These are phyloP conservation scores for Emydoidea blandingii DNA, from an alignment of 2,797 vertebrate genomes.

Conservation along the genomic window DNA sequence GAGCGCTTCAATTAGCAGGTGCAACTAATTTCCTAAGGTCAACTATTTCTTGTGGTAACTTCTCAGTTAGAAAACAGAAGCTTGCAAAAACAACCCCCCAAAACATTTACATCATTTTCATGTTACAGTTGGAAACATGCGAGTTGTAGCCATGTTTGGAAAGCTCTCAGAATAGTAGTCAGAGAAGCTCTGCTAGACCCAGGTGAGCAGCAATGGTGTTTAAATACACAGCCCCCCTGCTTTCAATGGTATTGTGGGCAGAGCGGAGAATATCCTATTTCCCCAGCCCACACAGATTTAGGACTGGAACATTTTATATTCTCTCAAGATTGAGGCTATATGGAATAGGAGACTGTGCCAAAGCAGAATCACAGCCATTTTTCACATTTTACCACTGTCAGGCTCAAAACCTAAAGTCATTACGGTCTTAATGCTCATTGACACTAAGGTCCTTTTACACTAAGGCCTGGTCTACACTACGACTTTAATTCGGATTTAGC, in stretches of 20 bases:
- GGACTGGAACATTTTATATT: neutral
- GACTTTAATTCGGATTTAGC: no score
- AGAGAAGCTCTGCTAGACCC: neutral
- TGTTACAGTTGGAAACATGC: neutral
- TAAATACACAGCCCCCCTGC: neutral
- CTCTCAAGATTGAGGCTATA: neutral
- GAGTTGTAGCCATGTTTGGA: neutral
- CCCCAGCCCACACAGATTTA: neutral
- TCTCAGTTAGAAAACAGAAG: conserved; percentile 32
- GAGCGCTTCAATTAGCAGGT: conserved; percentile 23
- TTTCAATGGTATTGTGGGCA: neutral
- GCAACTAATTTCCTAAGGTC: neutral
- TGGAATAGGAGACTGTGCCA: neutral
- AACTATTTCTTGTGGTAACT: neutral
- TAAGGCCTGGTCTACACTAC: no score
- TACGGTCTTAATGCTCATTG: conserved; percentile 49
- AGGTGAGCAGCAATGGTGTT: rapidly evolving
- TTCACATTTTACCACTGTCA: conserved; percentile 16
- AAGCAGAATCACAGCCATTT: neutral
- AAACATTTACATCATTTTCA: neutral
- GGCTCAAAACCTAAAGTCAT: conserved; percentile 1
- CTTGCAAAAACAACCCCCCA: neutral
- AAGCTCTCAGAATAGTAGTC: rapidly evolving
- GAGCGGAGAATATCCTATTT: neutral
- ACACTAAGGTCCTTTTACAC: neutral